Conservation (phyloP, 2,888 invertebrate species). For the Ormyrus pomaceus region DNA sequence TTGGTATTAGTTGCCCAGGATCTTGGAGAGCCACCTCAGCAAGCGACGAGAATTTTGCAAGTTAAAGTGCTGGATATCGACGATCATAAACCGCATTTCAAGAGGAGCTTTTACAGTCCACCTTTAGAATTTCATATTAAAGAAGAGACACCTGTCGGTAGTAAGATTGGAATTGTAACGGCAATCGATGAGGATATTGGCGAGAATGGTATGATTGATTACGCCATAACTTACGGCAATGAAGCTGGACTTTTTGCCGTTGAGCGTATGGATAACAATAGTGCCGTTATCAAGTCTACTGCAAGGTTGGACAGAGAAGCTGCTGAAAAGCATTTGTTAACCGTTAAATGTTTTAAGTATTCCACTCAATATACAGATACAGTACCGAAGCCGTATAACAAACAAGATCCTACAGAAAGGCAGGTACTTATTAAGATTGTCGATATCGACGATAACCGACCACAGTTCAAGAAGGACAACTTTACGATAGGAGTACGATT, state of each 20-base stretch:
- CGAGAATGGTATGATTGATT: conserved; percentile 86
- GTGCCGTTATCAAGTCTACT: conserved; percentile 80
- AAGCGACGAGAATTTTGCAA: conserved; percentile 83
- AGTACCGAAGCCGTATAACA: conserved; percentile 80
- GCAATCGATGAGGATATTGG: conserved; percentile 86
- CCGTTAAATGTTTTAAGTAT: conserved; percentile 83
- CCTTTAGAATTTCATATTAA: conserved; percentile 81
- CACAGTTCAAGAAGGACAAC: conserved; percentile 81
- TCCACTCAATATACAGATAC: conserved; percentile 67
- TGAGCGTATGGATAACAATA: conserved; percentile 81
- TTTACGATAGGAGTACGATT: conserved; percentile 85
- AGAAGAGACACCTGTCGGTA: conserved; percentile 83
- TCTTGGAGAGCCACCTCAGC: conserved; percentile 86
- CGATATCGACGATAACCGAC: conserved; percentile 87
- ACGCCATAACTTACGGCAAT: conserved; percentile 85
- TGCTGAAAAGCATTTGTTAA: conserved; percentile 79
- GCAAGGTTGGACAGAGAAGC: conserved; percentile 83
- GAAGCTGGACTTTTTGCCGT: conserved; percentile 81
- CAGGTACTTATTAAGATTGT: conserved; percentile 81
- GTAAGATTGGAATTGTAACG: conserved; percentile 81
- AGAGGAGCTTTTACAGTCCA: conserved; percentile 80
- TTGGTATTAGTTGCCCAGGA: conserved; percentile 88
- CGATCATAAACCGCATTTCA: conserved; percentile 86
- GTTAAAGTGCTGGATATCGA: conserved; percentile 85
- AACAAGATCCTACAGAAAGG: conserved; percentile 83